Evolutionary conservation across 1,140 invertebrate species (phyloP).

Genomic region (Triops longicaudatus): DNA sequence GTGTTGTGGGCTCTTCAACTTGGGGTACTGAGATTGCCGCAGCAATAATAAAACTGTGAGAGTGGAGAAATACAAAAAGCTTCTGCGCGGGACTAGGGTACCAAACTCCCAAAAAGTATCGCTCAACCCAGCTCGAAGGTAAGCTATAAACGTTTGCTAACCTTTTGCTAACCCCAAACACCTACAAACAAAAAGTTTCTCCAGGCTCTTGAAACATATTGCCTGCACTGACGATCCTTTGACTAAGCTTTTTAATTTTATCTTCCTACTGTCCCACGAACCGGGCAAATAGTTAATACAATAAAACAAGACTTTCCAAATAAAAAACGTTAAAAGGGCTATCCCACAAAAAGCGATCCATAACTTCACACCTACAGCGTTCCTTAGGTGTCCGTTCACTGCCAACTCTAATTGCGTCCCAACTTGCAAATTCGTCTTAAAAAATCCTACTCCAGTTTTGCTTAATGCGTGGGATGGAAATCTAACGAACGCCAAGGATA

Average conservation of each 20-base stretch:
- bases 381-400: background rate
- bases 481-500: background rate
- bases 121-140: background rate
- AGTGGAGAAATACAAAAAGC: background rate
- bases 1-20: background rate
- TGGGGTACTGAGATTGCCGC: background rate
- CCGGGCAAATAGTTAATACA: too few relatives aligned
- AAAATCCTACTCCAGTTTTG: background rate
- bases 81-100: background rate
- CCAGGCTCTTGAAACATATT: background rate
- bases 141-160: slow-evolving; percentile 3
- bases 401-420: background rate
- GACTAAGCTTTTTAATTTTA: too few relatives aligned
- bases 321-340: background rate
- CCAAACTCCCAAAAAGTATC: background rate
- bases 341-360: background rate
- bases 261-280: too few relatives aligned
- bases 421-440: background rate
- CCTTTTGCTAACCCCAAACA: background rate
- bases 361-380: background rate
- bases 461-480: background rate
- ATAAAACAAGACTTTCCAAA: too few relatives aligned
- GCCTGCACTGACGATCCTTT: too few relatives aligned
- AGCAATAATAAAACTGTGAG: background rate
- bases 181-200: background rate